Evolutionary conservation across 2,888 invertebrate genomes (phyloP), one percentile per base, ranked within the genome.

Genomic region (Oscheius sp.): DNA sequence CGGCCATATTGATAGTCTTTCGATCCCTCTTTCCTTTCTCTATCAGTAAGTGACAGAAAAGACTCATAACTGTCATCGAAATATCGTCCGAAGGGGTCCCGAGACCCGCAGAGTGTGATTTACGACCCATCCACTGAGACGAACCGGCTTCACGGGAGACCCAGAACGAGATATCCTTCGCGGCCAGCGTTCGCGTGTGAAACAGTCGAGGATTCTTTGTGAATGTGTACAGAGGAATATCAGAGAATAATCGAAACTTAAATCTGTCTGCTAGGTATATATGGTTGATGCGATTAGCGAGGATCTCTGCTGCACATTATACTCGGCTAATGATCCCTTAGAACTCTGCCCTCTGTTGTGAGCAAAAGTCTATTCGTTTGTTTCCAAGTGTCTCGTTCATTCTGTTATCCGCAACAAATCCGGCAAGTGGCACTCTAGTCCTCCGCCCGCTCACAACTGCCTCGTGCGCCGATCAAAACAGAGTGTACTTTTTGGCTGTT

Each of bases 151-250:
- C 47, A 60, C 60, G 60, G 60, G n/a, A 35, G 7, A 13, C n/a
- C 10, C 21, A 63, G 63, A 63, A 63, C 63, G 63, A 32, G 63
- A 63, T 63, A 63, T 63, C 63, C 63, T 37, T 32, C 63, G 63
- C 42, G 42, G 42, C 42, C 42, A 42, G 48, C 48, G 50, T 63
- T 63, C 48, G 63, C 48, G 63, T 63, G 63, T 63, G 63, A 63
- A 63, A 63, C 63, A 21, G 47, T 35, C 60, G 21, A 42, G 42
- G 33, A 33, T 42, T 42, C 42, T 42, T 42, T 42, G 42, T 7
- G 7, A 42, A 42, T 42, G 0, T 42, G 7, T 42, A 42, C 42
- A 42, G 42, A 42, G 4, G 42, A 42, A 42, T 5, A 42, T 7
- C 42, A 42, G 7, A 42, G 42, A 42, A 7, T 42, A 5, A 42